phyloP scores from a whole-genome alignment of 2,797 vertebrate species.

The Pygocentrus nattereri region DNA sequence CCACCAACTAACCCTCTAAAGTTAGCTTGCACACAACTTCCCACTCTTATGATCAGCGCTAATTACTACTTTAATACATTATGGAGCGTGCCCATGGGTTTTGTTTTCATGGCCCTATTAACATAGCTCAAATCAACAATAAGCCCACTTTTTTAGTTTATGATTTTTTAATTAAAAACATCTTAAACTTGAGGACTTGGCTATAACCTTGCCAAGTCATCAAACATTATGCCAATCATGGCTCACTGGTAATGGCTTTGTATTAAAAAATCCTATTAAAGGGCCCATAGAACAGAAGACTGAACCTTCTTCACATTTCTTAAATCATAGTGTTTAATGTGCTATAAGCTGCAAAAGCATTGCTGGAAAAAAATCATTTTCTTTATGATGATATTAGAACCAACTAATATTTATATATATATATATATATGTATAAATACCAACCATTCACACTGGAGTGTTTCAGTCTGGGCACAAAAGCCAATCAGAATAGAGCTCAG shows the following conservation, averaged over 20 bases:
- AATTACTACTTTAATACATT: constrained; percentile 47
- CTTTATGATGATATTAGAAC: too few relatives aligned
- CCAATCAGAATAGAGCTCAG: too few relatives aligned
- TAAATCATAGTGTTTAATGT: too few relatives aligned
- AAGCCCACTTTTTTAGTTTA: background rate
- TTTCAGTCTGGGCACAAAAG: too few relatives aligned
- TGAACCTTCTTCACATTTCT: too few relatives aligned
- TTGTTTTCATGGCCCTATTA: background rate
- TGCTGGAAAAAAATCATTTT: too few relatives aligned
- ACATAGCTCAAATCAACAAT: background rate
- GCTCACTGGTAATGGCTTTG: background rate
- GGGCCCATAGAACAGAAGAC: background rate
- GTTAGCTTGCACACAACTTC: constrained; percentile 10
- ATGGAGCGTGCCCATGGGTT: background rate
- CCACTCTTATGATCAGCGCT: constrained; percentile 46
- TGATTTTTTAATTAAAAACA: constrained; percentile 24
- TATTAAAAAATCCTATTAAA: background rate
- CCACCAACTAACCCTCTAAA: constrained; percentile 37
- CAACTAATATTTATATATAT: too few relatives aligned
- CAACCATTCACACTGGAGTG: too few relatives aligned
- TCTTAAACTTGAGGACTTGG: background rate
- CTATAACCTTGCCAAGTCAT: constrained; percentile 1
- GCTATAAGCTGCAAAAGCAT: too few relatives aligned
- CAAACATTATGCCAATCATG: background rate
- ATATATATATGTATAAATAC: too few relatives aligned